These are phyloP conservation scores for Pseudomyrmex concolor DNA, from an alignment of 1,140 invertebrate species.

Conservation along the genomic window DNA sequence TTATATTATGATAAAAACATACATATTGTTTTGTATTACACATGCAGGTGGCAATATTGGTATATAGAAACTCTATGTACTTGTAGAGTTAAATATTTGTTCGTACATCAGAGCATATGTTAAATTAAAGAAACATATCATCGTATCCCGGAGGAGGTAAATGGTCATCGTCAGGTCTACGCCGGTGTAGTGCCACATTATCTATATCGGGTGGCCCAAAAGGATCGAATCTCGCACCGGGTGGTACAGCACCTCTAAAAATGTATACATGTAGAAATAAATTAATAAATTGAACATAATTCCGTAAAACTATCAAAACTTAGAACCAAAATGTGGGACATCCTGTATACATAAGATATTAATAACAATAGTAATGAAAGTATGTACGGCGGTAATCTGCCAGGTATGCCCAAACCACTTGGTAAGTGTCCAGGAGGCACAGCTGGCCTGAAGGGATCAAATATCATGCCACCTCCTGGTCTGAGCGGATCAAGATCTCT, in stretches of 20 bases:
- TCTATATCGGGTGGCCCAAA: slow-evolving; percentile 89
- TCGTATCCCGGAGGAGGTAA: slow-evolving; percentile 90
- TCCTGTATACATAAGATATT: no score
- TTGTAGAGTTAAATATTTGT: no score
- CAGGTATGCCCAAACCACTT: slow-evolving; percentile 85
- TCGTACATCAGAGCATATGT: no score
- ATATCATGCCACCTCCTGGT: slow-evolving; percentile 89
- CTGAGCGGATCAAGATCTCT: slow-evolving; percentile 91
- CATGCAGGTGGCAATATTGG: no score
- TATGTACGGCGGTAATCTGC: slow-evolving; percentile 86
- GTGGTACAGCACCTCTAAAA: slow-evolving; percentile 89
- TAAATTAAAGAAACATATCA: slow-evolving; percentile 89
- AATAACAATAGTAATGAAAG: background rate
- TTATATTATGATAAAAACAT: no score
- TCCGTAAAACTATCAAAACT: no score
- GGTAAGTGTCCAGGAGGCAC: slow-evolving; percentile 73
- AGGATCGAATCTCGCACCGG: slow-evolving; percentile 93
- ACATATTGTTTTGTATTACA: no score
- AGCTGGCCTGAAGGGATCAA: slow-evolving; percentile 86
- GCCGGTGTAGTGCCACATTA: slow-evolving; percentile 73
- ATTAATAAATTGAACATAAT: slow-evolving; percentile 2
- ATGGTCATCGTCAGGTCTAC: slow-evolving; percentile 90
- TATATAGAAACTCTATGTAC: no score
- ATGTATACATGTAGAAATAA: background rate
- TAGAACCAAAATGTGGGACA: no score